These are phyloP conservation scores for Glaucopsyche alexis DNA, from an alignment of 2,888 invertebrate genomes.

Conservation along the genomic window DNA sequence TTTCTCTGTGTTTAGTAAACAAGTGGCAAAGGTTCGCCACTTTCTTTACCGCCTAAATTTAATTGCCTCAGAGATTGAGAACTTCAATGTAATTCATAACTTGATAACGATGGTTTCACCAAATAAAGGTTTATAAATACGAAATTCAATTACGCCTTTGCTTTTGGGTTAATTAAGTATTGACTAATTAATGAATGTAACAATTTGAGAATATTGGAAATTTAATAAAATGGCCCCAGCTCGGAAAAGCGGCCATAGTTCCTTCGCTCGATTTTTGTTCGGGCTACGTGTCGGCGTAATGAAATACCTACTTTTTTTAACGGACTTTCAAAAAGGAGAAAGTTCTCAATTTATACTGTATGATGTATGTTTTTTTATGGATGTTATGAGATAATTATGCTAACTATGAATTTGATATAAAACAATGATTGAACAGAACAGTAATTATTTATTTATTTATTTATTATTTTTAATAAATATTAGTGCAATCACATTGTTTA, in stretches of 20 bases:
- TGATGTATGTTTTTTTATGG: too few relatives aligned
- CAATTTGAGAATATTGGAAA: slow-evolving; percentile 4
- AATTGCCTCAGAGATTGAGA: slow-evolving; percentile 1
- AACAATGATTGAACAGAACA: too few relatives aligned
- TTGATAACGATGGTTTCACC: background rate
- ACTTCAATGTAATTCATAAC: background rate
- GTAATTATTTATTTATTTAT: too few relatives aligned
- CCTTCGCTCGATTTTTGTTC: background rate
- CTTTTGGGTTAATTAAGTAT: slow-evolving; percentile 8
- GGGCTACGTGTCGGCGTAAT: background rate
- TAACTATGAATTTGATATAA: too few relatives aligned
- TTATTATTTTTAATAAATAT: too few relatives aligned
- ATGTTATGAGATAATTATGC: background rate
- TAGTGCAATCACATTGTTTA: too few relatives aligned
- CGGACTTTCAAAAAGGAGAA: too few relatives aligned
- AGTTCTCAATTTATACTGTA: too few relatives aligned
- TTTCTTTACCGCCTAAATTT: background rate
- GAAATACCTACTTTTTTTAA: slow-evolving; percentile 3
- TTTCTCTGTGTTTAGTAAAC: background rate
- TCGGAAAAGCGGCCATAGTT: background rate
- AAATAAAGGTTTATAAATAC: slow-evolving; percentile 9
- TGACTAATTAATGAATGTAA: slow-evolving; percentile 1
- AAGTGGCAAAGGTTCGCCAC: background rate
- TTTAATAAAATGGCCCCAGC: background rate
- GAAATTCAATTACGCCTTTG: background rate